phyloP scores from a whole-genome alignment of 2,888 invertebrate genomes.

The Drosophila nigricruria region DNA sequence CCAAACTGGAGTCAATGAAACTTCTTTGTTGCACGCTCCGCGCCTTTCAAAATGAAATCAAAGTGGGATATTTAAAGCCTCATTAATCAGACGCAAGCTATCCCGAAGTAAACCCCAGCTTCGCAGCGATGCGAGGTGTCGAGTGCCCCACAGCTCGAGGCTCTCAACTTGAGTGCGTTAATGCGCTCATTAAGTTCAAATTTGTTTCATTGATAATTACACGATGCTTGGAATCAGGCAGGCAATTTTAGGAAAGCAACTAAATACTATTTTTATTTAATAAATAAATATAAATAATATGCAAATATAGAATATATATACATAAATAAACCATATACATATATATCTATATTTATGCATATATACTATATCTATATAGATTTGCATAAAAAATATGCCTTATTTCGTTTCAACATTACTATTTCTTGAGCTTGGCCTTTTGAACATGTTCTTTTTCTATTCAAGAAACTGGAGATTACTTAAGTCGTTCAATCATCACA shows the following conservation, averaged over 20 bases:
- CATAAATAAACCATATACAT: neutral
- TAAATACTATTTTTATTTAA: neutral
- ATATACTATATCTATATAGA: neutral
- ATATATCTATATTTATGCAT: too few relatives aligned
- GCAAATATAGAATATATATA: neutral
- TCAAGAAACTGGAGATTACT: neutral
- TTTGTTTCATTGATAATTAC: conserved; percentile 78
- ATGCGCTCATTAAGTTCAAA: conserved; percentile 76
- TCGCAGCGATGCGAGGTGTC: conserved; percentile 34
- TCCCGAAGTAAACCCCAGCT: conserved; percentile 31
- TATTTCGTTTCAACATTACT: neutral
- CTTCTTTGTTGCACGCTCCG: conserved; percentile 70
- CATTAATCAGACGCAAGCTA: conserved; percentile 80
- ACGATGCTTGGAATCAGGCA: conserved; percentile 15
- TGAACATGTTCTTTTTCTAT: neutral
- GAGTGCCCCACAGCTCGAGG: conserved; percentile 35
- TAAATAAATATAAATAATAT: neutral
- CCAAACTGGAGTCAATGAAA: conserved; percentile 78
- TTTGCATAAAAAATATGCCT: neutral
- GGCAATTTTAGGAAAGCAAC: neutral
- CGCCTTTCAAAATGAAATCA: conserved; percentile 82
- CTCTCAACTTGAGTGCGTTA: conserved; percentile 53
- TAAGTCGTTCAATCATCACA: neutral
- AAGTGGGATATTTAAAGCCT: conserved; percentile 84
- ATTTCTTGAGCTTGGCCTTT: neutral